Base-by-base conservation (phyloP, 2,888 invertebrate species). In the Hirtodrosophila duncani region DNA sequence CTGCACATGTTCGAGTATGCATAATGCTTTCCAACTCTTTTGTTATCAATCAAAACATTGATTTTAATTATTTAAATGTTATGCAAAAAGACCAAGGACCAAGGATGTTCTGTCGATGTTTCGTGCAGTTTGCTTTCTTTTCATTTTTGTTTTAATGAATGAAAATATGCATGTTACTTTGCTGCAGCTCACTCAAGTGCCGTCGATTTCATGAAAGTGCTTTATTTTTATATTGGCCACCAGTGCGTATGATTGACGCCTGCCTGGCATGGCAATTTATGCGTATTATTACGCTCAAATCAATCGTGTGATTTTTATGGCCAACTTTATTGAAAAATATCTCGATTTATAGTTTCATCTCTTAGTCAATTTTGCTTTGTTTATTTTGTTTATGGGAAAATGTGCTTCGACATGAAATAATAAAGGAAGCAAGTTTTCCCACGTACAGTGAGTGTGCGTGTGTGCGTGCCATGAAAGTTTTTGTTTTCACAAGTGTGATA, bases 11-110 rank as follows among this genome's bases (percentile, higher is more conserved):
- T 18, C 41, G 18, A 24, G 21, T 43, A 21, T 14, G 23, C 53
- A 37, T 17, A n/a, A n/a, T 45, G 42, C 37, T 37, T 52, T 52
- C 21, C 52, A 23, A 24, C 10, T 7, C 23, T 18, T 36, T 59
- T 71, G 68, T 58, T 68, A 46, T 68, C 29, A 58, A 41, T 43
- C 38, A 29, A 48, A 69, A 57, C 67, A 62, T 72, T 72, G 67
- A 56, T 62, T 72, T 72, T 72, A 69, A 72, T 72, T 69, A 69
- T 62, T 67, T 69, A 38, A 67, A 55, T 60, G 53, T 52, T 39
- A 52, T 63, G 37, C 57, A 41, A 18, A 51, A 14, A 46, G 37
- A n/a, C 24, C 20, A 17, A 6, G n/a, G n/a, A n/a, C n/a, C 21
- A 10, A 29, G 21, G 29, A 21, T 27, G 16, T 6, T 50, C 27